phyloP scores from a whole-genome alignment of 1,140 invertebrate genomes.

The Eumeta japonica region DNA sequence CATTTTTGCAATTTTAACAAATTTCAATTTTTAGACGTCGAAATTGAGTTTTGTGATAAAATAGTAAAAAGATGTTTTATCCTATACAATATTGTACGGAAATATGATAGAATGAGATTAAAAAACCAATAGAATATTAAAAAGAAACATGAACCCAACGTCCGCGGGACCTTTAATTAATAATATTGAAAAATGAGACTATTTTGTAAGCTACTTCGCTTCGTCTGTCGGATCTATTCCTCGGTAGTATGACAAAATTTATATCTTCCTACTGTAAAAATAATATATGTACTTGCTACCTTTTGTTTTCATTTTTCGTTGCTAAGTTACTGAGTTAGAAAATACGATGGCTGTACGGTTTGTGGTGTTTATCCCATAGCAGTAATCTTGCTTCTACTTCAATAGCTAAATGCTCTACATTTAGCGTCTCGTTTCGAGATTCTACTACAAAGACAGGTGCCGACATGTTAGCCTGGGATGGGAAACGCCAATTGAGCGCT shows the following conservation, averaged over 20 bases:
- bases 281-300: too few species aligned
- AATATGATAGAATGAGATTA: too few species aligned
- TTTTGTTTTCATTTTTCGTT: too few species aligned
- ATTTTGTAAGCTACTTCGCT: slow-evolving; percentile 2
- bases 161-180: neutral
- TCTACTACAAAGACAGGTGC: neutral
- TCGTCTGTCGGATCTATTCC: neutral
- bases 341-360: neutral
- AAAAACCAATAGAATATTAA: too few species aligned
- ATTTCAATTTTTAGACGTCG: neutral
- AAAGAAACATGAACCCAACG: too few species aligned
- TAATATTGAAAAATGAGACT: neutral
- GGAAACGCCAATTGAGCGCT: neutral
- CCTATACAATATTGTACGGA: too few species aligned
- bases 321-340: too few species aligned
- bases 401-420: neutral
- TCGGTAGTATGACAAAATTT: neutral
- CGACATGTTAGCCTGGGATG: neutral
- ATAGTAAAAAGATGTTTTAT: neutral
- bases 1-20: neutral
- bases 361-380: neutral
- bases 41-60: neutral
- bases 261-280: too few species aligned
- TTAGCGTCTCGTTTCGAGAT: neutral
- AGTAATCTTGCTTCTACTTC: neutral